These are phyloP conservation scores for Athene cunicularia DNA, from an alignment of 2,113 vertebrate genomes.

Conservation along the genomic window DNA sequence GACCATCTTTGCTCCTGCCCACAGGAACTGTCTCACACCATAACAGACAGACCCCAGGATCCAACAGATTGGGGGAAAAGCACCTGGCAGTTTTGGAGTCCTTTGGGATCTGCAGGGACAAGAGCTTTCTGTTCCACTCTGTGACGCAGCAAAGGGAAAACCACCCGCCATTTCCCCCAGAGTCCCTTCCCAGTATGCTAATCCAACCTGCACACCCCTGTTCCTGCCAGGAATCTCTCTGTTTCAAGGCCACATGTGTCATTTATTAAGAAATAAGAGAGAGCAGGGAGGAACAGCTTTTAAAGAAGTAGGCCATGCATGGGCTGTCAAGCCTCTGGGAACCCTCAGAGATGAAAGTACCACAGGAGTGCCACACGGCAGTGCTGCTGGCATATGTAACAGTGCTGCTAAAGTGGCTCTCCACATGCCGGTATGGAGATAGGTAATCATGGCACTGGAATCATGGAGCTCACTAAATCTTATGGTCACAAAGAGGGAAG, in stretches of 20 bases:
- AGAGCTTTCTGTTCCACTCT: not conserved
- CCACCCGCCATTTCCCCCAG: not conserved
- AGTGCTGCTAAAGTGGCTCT: not conserved
- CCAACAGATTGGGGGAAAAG: not conserved
- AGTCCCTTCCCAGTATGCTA: not conserved
- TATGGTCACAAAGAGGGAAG: not conserved
- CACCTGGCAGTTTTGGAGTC: not conserved
- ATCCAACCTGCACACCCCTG: not conserved
- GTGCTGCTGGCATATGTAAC: not conserved
- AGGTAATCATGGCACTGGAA: not conserved
- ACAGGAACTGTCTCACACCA: not conserved
- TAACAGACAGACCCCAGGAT: not conserved
- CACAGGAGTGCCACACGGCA: not conserved
- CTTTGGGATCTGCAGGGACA: not conserved
- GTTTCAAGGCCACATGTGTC: not conserved
- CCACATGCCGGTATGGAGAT: rapidly evolving
- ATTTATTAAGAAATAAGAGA: not conserved
- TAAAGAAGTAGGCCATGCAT: not conserved
- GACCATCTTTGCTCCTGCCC: not conserved
- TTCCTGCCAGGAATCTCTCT: not conserved
- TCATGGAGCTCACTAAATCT: not conserved
- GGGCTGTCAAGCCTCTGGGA: not conserved
- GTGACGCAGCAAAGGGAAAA: not conserved
- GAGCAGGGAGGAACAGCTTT: not conserved
- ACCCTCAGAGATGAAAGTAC: not conserved